Percentiles rank a stretch among this genome's conserved stretches.
These are phyloP conservation scores for Urophycis tenuis DNA, from an alignment of 2,797 vertebrate genomes.

Conservation along the genomic window DNA sequence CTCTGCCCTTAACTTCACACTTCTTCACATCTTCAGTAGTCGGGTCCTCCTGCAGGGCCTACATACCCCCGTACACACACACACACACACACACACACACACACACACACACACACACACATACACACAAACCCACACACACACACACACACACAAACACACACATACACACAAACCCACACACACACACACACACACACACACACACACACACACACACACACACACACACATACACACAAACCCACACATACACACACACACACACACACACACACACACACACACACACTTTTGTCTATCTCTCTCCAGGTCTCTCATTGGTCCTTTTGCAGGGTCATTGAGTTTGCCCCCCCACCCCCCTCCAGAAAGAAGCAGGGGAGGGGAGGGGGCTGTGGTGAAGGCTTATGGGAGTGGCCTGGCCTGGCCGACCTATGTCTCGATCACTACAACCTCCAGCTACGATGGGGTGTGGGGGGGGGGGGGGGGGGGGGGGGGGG, in stretches of 20 bases:
- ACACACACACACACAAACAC: background rate
- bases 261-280: background rate
- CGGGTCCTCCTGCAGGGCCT: too few species aligned
- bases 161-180: too few species aligned
- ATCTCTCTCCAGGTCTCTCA: background rate
- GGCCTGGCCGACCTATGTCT: constrained; percentile 38
- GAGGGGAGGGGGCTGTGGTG: constrained; percentile 20
- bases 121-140: background rate
- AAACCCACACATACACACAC: background rate
- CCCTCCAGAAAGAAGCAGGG: constrained; percentile 15
- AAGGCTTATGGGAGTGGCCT: constrained; percentile 22
- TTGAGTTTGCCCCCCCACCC: constrained; percentile 40
- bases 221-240: background rate
- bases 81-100: background rate
- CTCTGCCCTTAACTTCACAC: background rate
- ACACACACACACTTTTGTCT: background rate
- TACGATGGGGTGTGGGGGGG: constrained; percentile 19
- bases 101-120: background rate
- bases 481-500: too few species aligned
- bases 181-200: background rate
- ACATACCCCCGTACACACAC: background rate
- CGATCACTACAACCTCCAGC: constrained; percentile 35
- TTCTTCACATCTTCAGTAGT: background rate
- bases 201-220: constrained; percentile 3
- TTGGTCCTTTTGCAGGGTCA: constrained; percentile 47